A percentile compares a stretch with the other conserved stretches of the same genome.
phyloP scores from a whole-genome alignment of 2,113 vertebrate species.

The Argyrosomus japonicus region DNA sequence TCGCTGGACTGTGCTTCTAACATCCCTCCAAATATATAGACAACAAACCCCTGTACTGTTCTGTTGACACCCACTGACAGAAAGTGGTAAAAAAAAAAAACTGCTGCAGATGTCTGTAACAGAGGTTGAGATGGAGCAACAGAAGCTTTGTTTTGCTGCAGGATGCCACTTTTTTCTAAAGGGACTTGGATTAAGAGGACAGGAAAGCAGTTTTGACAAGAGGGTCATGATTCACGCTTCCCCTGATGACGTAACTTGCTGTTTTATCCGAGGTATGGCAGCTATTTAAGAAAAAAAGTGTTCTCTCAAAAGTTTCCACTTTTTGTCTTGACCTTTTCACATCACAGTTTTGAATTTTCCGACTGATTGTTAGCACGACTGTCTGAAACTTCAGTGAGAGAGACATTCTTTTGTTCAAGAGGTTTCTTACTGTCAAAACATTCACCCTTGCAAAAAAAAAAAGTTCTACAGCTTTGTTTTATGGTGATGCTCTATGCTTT shows the following conservation, averaged over 20 bases:
- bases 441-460: background rate
- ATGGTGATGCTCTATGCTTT: conserved; percentile 1
- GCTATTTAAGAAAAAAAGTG: background rate
- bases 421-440: background rate
- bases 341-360: background rate
- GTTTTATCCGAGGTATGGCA: conserved; percentile 15
- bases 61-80: background rate
- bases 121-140: background rate
- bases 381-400: conserved; percentile 9
- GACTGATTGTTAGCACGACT: background rate
- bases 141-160: background rate
- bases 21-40: background rate
- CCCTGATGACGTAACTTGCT: background rate
- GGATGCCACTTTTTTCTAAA: background rate
- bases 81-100: background rate
- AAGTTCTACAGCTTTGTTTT: background rate
- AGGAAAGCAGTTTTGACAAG: background rate
- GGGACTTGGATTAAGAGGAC: background rate
- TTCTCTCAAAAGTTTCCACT: background rate
- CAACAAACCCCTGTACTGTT: background rate
- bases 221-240: background rate
- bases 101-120: background rate
- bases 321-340: conserved; percentile 22
- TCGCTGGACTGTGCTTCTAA: background rate
- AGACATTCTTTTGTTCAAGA: background rate